Base-by-base conservation (phyloP, 2,113 vertebrate genomes). In the Vidua macroura region DNA sequence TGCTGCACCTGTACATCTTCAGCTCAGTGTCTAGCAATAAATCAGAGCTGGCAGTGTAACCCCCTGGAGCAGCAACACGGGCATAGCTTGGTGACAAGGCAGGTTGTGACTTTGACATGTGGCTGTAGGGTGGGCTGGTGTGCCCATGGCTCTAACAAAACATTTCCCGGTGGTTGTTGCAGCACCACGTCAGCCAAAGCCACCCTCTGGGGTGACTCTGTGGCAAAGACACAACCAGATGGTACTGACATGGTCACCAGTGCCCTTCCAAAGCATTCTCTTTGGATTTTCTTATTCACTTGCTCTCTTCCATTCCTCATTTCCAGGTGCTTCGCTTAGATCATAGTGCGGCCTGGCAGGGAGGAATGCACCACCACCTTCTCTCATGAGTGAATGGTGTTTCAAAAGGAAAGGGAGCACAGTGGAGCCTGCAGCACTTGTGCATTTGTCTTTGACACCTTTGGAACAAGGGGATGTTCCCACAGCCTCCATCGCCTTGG, bases 61-160 rank as follows among this genome's bases (percentile, higher is more conserved):
- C 23, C 53, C 7, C 15, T 44, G 35, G 28, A 31, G 46, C 41
- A 41, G 55, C 30, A 68, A 6, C 9, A 15, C 0, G 0, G 58
- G 28, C 24, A 53, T 62, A 51, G 41, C 43, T 86, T 1, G 4
- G 39, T 77, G 43, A 24, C 4, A 14, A 20, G 55, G 11, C 20
- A 33, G 10, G 37, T 23, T 23, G 22, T 74, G 72, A 64, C 9
- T 41, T 3, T 30, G 33, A 10, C 30, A 20, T 5, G 3, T 1
- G 15, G 25, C 31, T 91, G 43, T n/a, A 39, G 58, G 27, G 21
- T 37, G 55, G 67, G 46, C 58, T 60, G 76, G 33, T 0, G 1
- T 48, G 62, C 33, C 48, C 4, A 1, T 41, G 58, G 27, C 20
- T 72, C 39, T 44, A 23, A 22, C 13, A 4, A 3, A 11, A 9